Evolutionary conservation across 2,888 invertebrate genomes (phyloP).

Genomic region (Polymixis flavicincta): DNA sequence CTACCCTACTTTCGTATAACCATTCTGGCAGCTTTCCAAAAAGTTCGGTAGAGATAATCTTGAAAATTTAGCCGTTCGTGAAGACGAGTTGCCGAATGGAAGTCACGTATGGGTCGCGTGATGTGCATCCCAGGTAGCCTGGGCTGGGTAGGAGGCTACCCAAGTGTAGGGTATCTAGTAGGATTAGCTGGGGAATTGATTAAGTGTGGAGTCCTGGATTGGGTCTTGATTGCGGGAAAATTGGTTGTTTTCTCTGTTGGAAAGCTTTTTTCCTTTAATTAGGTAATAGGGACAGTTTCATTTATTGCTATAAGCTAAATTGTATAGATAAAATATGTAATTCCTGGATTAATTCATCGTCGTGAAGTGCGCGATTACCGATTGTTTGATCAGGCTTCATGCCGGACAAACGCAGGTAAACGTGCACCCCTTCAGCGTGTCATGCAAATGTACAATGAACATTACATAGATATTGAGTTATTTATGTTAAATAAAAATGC

Average conservation of each 20-base stretch:
- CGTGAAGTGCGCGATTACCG: too few relatives aligned
- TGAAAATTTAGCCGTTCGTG: constrained; percentile 62
- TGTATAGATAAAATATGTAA: too few relatives aligned
- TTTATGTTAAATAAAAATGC: too few relatives aligned
- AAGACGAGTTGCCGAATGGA: constrained; percentile 55
- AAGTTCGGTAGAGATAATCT: constrained; percentile 59
- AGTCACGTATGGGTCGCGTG: constrained; percentile 62
- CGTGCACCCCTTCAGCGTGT: too few relatives aligned
- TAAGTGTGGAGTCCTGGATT: constrained; percentile 29
- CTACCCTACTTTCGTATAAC: constrained; percentile 23
- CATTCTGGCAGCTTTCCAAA: constrained; percentile 58
- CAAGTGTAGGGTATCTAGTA: constrained; percentile 20
- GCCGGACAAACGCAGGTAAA: too few relatives aligned
- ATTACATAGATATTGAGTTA: too few relatives aligned
- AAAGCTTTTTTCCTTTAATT: background rate
- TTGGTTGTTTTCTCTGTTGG: background rate
- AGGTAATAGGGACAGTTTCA: too few relatives aligned
- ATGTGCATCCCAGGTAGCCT: constrained; percentile 58
- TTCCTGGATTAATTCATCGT: too few relatives aligned
- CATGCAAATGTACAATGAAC: too few relatives aligned
- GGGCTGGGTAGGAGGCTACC: constrained; percentile 26
- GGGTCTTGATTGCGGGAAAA: constrained; percentile 34
- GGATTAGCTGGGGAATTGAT: constrained; percentile 55
- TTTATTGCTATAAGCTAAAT: too few relatives aligned
- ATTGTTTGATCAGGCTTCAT: too few relatives aligned